Conservation (phyloP, 2,888 invertebrate species). For the Synanthedon myopaeformis region DNA sequence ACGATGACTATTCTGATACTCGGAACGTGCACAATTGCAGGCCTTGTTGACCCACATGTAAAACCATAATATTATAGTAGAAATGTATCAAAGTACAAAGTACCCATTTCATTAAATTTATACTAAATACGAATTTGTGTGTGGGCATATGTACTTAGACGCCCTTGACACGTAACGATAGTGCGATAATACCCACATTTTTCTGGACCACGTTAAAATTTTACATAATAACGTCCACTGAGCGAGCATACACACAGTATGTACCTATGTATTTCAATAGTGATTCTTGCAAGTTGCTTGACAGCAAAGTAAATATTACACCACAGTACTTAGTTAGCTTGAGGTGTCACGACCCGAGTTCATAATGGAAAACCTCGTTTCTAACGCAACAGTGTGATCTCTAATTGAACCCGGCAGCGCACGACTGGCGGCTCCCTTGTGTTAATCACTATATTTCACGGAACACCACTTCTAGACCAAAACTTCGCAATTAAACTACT, state of each 20-base stretch:
- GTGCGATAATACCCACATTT: slow-evolving; percentile 39
- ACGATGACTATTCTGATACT: too few relatives aligned
- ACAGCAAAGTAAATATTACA: slow-evolving; percentile 36
- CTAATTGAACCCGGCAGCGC: slow-evolving; percentile 47
- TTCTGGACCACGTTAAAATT: slow-evolving; percentile 15
- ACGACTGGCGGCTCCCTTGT: slow-evolving; percentile 27
- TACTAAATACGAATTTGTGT: background rate
- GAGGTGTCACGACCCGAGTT: slow-evolving; percentile 44
- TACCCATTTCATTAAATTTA: background rate
- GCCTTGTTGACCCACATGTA: too few relatives aligned
- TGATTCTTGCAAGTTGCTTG: slow-evolving; percentile 40
- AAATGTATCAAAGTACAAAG: too few relatives aligned
- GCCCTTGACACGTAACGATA: background rate
- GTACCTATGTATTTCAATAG: slow-evolving; percentile 31
- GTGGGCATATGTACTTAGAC: background rate
- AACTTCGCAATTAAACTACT: too few relatives aligned
- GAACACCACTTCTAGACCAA: too few relatives aligned
- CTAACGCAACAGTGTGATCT: slow-evolving; percentile 43
- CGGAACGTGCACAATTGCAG: too few relatives aligned
- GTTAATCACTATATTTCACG: slow-evolving; percentile 18
- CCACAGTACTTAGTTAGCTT: slow-evolving; percentile 36
- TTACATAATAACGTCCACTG: background rate
- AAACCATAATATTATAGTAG: too few relatives aligned
- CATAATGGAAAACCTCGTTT: slow-evolving; percentile 35
- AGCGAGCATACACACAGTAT: slow-evolving; percentile 19